A percentile compares a stretch with the other conserved stretches of the same genome.
These are phyloP conservation scores for Spheniscus mendiculus DNA, from an alignment of 2,113 vertebrate species.

Conservation along the genomic window DNA sequence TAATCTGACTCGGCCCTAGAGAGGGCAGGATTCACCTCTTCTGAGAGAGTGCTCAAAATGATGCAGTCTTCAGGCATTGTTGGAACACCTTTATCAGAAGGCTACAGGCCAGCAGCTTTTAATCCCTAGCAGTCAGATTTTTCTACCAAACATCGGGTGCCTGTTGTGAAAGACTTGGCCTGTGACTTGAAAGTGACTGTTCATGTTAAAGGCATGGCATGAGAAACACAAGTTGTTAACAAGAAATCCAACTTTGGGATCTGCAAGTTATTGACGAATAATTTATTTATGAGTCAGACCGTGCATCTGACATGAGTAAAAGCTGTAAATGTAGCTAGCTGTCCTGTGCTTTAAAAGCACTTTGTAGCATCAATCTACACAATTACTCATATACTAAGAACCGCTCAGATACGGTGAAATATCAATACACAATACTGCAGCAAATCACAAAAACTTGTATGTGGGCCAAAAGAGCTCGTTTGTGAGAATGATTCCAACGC, in stretches of 20 bases:
- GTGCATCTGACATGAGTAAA: neutral
- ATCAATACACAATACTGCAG: neutral
- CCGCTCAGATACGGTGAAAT: neutral
- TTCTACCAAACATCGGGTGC: neutral
- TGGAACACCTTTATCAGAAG: neutral
- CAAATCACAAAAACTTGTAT: neutral
- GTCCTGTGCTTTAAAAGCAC: neutral
- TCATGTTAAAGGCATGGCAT: neutral
- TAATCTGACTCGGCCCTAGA: neutral
- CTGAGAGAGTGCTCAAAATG: neutral
- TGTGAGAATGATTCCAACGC: rapidly evolving
- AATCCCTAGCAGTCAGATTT: neutral
- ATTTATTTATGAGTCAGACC: neutral
- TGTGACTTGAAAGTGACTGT: neutral
- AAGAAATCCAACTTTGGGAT: neutral
- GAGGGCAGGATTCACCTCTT: neutral
- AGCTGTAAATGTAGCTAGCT: neutral
- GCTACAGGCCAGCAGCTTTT: neutral
- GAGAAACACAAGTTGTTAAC: neutral
- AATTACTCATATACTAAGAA: neutral
- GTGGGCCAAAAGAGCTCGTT: neutral
- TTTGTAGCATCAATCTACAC: neutral
- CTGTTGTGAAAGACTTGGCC: neutral
- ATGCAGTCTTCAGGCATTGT: neutral
- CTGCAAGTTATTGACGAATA: neutral